Evolutionary conservation across 2,888 invertebrate genomes (phyloP), one percentile per base, ranked within the genome.

Genomic region (Endotricha flammealis): DNA sequence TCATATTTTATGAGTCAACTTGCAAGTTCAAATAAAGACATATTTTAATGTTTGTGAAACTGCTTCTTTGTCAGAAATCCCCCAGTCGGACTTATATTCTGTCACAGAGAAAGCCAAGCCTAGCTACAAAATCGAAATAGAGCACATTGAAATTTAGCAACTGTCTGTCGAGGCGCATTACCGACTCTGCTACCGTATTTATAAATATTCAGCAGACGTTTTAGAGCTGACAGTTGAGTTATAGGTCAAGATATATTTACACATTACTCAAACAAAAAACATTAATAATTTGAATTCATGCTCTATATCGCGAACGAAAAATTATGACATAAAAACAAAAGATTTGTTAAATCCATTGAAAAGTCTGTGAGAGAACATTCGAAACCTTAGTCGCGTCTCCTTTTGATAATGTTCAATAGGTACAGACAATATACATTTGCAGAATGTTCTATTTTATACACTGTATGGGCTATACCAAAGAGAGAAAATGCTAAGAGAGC

Each of bases 91-190:
- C 27, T 27, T 27, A 27, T 27, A 12, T 27, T 11, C 27, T 12
- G 27, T 27, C 27, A 12, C 52, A 59, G 60, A 64, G 69, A 70
- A 78, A 66, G 65, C 64, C 57, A 67, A n/a, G n/a, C n/a, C n/a
- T 74, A 66, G 65, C 73, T 64, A 64, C 65, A 63, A 61, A 69
- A 73, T 68, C 55, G 64, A 83, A 82, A 70, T 81, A 71, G 81
- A 78, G 64, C 82, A 74, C 75, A 76, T 76, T 82, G 83, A 85
- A 80, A 85, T 85, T 79, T 83, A 82, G 80, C 85, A 83, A 83
- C 85, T 86, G 85, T 75, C 79, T 74, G 78, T 74, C 76, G 68
- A 61, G 66, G 57, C 66, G 69, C 73, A 76, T 79, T 78, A 77
- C 77, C 58, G 70, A 64, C 61, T 69, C 58, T 56, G 68, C 78